Percentiles rank a stretch among this genome's conserved stretches.
Evolutionary conservation across 2,113 vertebrate species (phyloP).

Genomic region (Malurus alboscapulatus): DNA sequence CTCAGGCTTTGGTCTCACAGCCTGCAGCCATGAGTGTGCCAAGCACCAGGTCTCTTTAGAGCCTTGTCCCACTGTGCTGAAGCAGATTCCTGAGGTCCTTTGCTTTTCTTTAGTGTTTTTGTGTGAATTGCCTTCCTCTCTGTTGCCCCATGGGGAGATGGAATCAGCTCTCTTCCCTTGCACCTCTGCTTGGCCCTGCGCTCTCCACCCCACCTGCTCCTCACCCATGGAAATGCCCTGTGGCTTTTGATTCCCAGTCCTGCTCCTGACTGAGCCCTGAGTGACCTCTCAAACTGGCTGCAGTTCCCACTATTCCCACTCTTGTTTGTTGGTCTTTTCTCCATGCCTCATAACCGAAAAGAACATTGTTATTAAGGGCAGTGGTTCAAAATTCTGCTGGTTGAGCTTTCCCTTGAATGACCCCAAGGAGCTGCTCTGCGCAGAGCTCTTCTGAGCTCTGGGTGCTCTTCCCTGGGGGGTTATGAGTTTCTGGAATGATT

Average conservation of each 20-base stretch:
- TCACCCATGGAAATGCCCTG: fast-evolving
- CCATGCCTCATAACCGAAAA: background rate
- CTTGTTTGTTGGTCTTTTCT: background rate
- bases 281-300: background rate
- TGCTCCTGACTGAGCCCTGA: background rate
- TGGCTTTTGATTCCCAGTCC: background rate
- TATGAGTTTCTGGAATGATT: background rate
- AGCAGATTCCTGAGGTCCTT: background rate
- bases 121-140: background rate
- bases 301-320: background rate
- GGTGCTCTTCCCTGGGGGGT: background rate
- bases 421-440: background rate
- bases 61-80: no score
- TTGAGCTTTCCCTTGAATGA: background rate
- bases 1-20: background rate
- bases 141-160: background rate
- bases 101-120: background rate
- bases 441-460: background rate
- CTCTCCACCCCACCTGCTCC: background rate
- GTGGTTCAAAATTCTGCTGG: background rate
- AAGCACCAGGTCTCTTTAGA: background rate
- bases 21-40: background rate
- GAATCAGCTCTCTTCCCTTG: background rate
- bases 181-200: background rate
- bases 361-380: background rate